Conservation (phyloP, 2,113 vertebrate species). For the Mirza zaza region DNA sequence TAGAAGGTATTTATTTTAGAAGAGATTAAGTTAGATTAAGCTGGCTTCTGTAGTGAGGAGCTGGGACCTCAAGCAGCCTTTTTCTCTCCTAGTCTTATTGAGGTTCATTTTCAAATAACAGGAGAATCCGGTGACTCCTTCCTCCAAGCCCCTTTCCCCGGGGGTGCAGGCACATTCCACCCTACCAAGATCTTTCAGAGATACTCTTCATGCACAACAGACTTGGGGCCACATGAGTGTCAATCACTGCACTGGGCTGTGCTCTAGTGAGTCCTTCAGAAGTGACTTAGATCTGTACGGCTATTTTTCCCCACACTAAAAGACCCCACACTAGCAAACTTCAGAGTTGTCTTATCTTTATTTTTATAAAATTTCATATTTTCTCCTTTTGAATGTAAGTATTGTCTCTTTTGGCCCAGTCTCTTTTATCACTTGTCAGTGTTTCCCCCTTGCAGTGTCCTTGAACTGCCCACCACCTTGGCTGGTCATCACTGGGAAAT, state of each 20-base stretch:
- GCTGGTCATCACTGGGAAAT: not conserved
- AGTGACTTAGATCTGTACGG: not conserved
- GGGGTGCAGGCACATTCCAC: not conserved
- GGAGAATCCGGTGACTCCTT: not conserved
- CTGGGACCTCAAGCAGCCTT: not conserved
- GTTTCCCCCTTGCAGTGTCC: not conserved
- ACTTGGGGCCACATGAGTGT: no score
- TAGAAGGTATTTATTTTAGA: not conserved
- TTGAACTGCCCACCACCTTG: not conserved
- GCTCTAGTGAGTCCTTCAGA: not conserved
- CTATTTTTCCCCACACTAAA: not conserved
- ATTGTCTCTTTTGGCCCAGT: not conserved
- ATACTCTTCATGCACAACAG: not conserved
- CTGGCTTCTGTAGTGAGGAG: not conserved
- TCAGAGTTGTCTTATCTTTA: not conserved
- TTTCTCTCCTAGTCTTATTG: not conserved
- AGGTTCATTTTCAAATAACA: not conserved
- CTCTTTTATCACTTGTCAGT: not conserved
- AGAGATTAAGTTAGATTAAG: not conserved
- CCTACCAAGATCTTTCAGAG: not conserved
- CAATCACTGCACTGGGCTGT: rapidly evolving
- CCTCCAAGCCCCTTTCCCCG: not conserved
- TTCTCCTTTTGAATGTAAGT: not conserved
- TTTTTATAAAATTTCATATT: not conserved
- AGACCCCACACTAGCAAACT: not conserved